Evolutionary conservation across 2,113 vertebrate species (phyloP).

Genomic region (Coturnix japonica): DNA sequence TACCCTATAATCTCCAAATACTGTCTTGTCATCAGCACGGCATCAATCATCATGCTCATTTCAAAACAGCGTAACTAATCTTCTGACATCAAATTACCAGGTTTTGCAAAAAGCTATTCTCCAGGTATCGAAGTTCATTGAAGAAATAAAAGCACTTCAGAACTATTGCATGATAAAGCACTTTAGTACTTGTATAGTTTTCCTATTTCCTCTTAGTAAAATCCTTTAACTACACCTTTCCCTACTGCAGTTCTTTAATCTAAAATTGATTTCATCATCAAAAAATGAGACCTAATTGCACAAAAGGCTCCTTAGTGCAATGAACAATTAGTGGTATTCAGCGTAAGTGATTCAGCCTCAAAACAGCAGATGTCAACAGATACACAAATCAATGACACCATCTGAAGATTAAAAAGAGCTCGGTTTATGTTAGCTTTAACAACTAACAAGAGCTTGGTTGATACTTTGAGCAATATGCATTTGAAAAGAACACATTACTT

Average conservation of each 20-base stretch:
- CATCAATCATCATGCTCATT: background rate
- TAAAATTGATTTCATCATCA: slow-evolving; percentile 61
- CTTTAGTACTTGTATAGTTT: background rate
- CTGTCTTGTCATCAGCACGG: background rate
- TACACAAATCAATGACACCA: slow-evolving; percentile 4
- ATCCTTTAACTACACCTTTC: background rate
- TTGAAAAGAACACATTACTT: background rate
- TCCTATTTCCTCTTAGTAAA: slow-evolving; percentile 11
- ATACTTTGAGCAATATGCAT: slow-evolving; percentile 9
- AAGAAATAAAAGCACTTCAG: slow-evolving; percentile 19
- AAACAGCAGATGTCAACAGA: slow-evolving; percentile 35
- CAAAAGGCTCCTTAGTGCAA: slow-evolving; percentile 7
- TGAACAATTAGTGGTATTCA: slow-evolving; percentile 27
- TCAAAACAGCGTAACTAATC: background rate
- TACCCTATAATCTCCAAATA: background rate
- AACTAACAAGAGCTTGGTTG: background rate
- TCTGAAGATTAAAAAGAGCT: background rate
- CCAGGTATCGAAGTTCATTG: background rate
- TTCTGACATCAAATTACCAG: background rate
- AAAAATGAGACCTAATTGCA: slow-evolving; percentile 41
- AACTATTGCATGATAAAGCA: background rate
- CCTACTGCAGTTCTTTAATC: slow-evolving; percentile 48
- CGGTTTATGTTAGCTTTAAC: background rate
- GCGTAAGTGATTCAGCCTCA: background rate
- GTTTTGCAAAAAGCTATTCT: background rate